Evolutionary conservation across 2,888 invertebrate genomes (phyloP).

Genomic region (Ptychoptera contaminata): DNA sequence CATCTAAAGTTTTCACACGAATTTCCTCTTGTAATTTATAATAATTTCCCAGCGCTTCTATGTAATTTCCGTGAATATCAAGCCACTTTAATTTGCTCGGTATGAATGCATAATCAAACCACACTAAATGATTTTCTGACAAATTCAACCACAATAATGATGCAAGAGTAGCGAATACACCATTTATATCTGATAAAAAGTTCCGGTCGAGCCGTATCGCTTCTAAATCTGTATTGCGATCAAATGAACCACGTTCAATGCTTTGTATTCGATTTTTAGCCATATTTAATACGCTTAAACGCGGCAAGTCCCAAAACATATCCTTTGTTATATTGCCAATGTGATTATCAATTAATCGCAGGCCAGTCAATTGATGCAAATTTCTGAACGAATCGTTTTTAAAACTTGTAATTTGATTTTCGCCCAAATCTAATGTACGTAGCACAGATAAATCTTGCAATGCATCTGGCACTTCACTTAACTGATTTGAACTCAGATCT

Average conservation of each 20-base stretch:
- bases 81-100: conserved; percentile 81
- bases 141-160: conserved; percentile 76
- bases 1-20: conserved; percentile 73
- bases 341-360: conserved; percentile 80
- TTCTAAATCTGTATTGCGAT: conserved; percentile 63
- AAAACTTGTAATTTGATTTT: conserved; percentile 76
- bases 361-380: conserved; percentile 69
- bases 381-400: conserved; percentile 71
- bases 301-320: conserved; percentile 76
- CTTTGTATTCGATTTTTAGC: conserved; percentile 80
- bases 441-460: conserved; percentile 66
- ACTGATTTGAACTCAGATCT: conserved; percentile 74
- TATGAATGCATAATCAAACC: conserved; percentile 88
- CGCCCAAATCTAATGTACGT: conserved; percentile 77
- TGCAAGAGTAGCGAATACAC: conserved; percentile 70
- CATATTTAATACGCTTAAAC: conserved; percentile 70
- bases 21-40: conserved; percentile 73
- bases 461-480: conserved; percentile 68
- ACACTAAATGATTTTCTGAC: conserved; percentile 79
- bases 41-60: conserved; percentile 75
- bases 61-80: conserved; percentile 81
- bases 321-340: conserved; percentile 71
- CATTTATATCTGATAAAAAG: conserved; percentile 75
- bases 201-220: conserved; percentile 81
- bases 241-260: conserved; percentile 73